Conservation (phyloP, 2,113 vertebrate genomes). For the Festucalex cinctus region DNA sequence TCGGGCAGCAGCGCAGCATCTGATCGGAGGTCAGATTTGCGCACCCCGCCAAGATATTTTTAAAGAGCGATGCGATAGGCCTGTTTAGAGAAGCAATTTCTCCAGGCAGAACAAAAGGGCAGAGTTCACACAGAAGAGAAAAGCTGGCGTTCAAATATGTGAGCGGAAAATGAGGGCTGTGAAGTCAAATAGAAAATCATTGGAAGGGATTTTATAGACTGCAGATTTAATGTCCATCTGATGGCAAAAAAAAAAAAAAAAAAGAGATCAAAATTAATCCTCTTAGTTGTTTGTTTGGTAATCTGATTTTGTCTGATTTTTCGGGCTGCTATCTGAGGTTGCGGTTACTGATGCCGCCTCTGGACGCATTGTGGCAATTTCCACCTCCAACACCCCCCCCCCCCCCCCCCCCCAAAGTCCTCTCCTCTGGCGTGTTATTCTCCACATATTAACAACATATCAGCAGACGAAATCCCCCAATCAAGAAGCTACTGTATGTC, state of each 20-base stretch:
- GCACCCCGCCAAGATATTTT: slow-evolving; percentile 42
- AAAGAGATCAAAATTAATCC: slow-evolving; percentile 65
- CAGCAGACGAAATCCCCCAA: slow-evolving; percentile 40
- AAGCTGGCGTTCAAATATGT: slow-evolving; percentile 37
- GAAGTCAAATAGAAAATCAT: slow-evolving; percentile 58
- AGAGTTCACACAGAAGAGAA: slow-evolving; percentile 46
- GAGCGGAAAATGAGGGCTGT: slow-evolving; percentile 32
- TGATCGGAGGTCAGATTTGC: slow-evolving; percentile 37
- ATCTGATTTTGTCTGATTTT: slow-evolving; percentile 72
- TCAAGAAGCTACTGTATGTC: slow-evolving; percentile 25
- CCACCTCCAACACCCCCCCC: slow-evolving; percentile 35
- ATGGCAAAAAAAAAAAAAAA: slow-evolving; percentile 31
- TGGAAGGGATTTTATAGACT: slow-evolving; percentile 66
- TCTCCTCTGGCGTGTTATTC: slow-evolving; percentile 23
- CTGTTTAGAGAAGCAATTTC: slow-evolving; percentile 55
- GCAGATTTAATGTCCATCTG: slow-evolving; percentile 66
- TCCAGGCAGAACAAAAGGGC: slow-evolving; percentile 50
- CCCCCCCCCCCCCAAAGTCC: not conserved
- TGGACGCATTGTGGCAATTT: slow-evolving; percentile 50
- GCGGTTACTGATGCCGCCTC: slow-evolving; percentile 63
- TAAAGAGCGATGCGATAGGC: slow-evolving; percentile 43
- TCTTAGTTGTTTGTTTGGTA: slow-evolving; percentile 70
- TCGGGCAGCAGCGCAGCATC: slow-evolving; percentile 26
- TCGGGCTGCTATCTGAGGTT: slow-evolving; percentile 55
- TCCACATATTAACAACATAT: slow-evolving; percentile 44